Percentiles rank a stretch among this genome's conserved stretches.
phyloP scores from a whole-genome alignment of 1,140 invertebrate species.

The Heliconius eleuchia region DNA sequence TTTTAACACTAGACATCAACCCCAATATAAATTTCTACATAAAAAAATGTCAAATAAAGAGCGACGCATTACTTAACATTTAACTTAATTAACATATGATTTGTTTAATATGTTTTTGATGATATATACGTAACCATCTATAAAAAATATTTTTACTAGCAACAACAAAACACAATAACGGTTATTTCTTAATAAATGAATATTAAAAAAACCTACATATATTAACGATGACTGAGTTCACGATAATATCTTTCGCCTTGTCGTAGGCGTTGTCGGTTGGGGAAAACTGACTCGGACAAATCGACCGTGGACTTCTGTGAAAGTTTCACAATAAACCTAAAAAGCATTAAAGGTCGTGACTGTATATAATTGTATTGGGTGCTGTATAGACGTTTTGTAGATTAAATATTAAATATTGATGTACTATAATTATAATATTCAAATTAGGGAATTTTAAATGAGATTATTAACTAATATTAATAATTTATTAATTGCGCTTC shows the following conservation, averaged over 20 bases:
- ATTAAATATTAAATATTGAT: too few species aligned
- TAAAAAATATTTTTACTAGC: neutral
- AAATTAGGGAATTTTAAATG: neutral
- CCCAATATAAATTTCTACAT: too few species aligned
- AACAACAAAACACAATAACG: neutral
- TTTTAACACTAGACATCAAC: too few species aligned
- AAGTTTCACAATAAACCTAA: conserved; percentile 30
- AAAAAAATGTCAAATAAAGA: too few species aligned
- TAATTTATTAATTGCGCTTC: neutral
- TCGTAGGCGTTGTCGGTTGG: conserved; percentile 24
- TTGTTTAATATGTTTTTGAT: too few species aligned
- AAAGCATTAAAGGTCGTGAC: conserved; percentile 34
- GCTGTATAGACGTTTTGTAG: neutral
- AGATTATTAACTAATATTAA: neutral
- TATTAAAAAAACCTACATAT: neutral
- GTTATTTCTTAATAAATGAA: neutral
- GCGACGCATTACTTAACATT: too few species aligned
- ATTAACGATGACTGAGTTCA: neutral
- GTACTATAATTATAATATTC: too few species aligned
- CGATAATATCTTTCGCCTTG: conserved; percentile 1
- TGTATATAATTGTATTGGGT: conserved; percentile 21
- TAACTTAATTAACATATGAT: too few species aligned
- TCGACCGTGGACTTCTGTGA: conserved; percentile 21
- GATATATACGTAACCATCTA: too few species aligned
- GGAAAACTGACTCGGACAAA: conserved; percentile 26